phyloP scores from a whole-genome alignment of 2,113 vertebrate genomes.

The Mormoops blainvillei region DNA sequence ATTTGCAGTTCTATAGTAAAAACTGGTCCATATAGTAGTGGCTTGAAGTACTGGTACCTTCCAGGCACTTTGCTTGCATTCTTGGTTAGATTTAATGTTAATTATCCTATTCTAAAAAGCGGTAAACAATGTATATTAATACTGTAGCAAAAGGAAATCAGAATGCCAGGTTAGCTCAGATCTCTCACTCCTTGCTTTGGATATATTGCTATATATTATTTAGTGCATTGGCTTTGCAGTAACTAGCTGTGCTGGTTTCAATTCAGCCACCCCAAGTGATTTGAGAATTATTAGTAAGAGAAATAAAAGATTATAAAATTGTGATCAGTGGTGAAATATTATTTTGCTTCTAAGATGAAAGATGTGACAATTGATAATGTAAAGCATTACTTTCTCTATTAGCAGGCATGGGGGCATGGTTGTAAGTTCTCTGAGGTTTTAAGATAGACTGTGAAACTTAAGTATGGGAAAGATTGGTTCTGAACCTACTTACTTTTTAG shows the following conservation, averaged over 20 bases:
- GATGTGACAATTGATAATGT: neutral
- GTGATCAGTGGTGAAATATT: neutral
- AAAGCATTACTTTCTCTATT: neutral
- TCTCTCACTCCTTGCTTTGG: neutral
- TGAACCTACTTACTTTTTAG: constrained; percentile 61
- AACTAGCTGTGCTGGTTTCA: neutral
- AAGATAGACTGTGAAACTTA: neutral
- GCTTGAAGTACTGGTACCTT: neutral
- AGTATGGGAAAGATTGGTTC: neutral
- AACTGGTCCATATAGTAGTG: neutral
- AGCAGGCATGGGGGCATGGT: neutral
- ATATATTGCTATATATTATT: neutral
- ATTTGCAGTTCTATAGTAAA: neutral
- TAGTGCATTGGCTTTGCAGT: neutral
- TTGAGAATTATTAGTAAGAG: neutral
- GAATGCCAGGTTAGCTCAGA: neutral
- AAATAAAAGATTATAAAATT: neutral
- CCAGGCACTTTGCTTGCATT: neutral
- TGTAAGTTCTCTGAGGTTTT: neutral
- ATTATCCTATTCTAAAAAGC: neutral
- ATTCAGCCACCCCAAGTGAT: neutral
- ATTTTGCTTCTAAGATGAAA: neutral
- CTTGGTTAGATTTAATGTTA: neutral
- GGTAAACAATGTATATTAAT: neutral
- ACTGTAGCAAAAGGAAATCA: neutral